Percentiles rank a stretch among this genome's conserved stretches.
phyloP scores from a whole-genome alignment of 2,113 vertebrate species.

The Pongo pygmaeus region DNA sequence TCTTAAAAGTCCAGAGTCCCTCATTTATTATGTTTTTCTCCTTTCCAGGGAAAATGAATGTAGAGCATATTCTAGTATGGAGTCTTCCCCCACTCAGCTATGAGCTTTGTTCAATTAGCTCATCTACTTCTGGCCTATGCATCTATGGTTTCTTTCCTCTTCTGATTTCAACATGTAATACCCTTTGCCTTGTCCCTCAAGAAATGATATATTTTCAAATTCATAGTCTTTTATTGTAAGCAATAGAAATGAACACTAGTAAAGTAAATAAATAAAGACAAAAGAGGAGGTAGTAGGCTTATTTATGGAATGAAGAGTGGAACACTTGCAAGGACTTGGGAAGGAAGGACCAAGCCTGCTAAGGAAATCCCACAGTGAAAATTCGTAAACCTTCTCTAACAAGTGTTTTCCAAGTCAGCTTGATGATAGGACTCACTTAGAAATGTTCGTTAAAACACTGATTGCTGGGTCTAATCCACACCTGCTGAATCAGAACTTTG shows the following conservation, averaged over 20 bases:
- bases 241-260: not conserved
- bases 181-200: not conserved
- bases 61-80: not conserved
- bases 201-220: not conserved
- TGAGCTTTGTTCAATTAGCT: not conserved
- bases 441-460: not conserved
- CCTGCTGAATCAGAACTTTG: not conserved
- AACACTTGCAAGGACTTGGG: not conserved
- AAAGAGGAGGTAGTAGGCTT: not conserved
- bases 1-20: slow-evolving; percentile 63
- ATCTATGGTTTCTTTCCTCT: not conserved
- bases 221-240: not conserved
- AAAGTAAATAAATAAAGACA: not conserved
- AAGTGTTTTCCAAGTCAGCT: not conserved
- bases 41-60: slow-evolving; percentile 31
- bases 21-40: slow-evolving; percentile 44
- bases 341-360: not conserved
- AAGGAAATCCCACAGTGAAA: not conserved
- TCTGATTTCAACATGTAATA: not conserved
- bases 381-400: not conserved
- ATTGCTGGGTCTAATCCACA: not conserved
- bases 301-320: not conserved
- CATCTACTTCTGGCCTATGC: not conserved
- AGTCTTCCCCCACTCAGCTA: not conserved
- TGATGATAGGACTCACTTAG: not conserved